Evolutionary conservation across 2,888 invertebrate species (phyloP).

Genomic region (Drosophila sordidapex): DNA sequence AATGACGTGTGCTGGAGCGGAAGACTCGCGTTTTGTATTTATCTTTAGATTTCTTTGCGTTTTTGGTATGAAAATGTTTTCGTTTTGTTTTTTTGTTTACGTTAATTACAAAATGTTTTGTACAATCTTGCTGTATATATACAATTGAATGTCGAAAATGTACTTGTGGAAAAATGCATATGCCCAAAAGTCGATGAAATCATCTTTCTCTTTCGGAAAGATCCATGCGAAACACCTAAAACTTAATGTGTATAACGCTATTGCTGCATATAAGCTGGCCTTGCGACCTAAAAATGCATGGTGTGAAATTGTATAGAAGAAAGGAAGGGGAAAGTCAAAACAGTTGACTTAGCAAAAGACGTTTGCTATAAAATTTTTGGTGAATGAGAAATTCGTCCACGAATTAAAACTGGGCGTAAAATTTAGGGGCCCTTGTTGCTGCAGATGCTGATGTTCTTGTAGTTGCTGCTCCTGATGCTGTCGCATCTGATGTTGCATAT

Average conservation of each 20-base stretch:
- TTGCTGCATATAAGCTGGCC: conserved; percentile 41
- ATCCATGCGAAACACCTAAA: conserved; percentile 42
- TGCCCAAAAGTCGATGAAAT: conserved; percentile 19
- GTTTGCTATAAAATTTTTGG: conserved; percentile 84
- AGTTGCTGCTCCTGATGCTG: conserved; percentile 43
- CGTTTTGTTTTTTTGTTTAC: conserved; percentile 6
- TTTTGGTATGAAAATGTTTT: conserved; percentile 58
- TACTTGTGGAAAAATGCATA: conserved; percentile 39
- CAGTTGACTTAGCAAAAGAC: conserved; percentile 82
- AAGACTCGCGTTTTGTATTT: conserved; percentile 61
- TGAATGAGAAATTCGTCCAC: conserved; percentile 85
- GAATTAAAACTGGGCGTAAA: conserved; percentile 84
- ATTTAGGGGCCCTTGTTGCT: conserved; percentile 58
- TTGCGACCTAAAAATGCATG: conserved; percentile 40
- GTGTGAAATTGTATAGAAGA: conserved; percentile 15
- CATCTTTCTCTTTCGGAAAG: conserved; percentile 18
- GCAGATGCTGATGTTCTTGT: conserved; percentile 45
- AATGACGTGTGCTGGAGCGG: conserved; percentile 59
- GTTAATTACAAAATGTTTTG: conserved; percentile 50
- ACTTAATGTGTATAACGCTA: conserved; percentile 27
- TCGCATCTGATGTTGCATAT: conserved; percentile 20
- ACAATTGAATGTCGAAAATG: conserved; percentile 47
- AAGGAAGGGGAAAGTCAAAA: conserved; percentile 1
- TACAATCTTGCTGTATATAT: conserved; percentile 46
- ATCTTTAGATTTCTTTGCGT: conserved; percentile 19